Base-by-base conservation (phyloP, 1,140 invertebrate genomes). In the Parapsyche elsis region DNA sequence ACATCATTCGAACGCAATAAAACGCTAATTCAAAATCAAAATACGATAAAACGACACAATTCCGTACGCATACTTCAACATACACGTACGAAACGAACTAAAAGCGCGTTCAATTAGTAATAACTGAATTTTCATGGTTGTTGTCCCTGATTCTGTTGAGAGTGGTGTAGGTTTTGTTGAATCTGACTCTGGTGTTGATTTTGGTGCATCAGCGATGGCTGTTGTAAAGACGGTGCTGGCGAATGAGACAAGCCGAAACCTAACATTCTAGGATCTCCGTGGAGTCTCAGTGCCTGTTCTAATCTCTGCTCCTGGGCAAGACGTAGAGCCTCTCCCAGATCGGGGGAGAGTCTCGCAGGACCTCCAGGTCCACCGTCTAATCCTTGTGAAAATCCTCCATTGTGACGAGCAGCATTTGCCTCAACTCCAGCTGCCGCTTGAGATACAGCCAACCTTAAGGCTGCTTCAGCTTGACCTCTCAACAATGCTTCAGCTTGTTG, bases 381-480 rank as follows among this genome's bases (percentile, higher is more conserved):
- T 5, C 78, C 74, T 16, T 86, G 85, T 46, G 87, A 86, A 61
- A 88, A 88, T 12, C 87, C 88, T 82, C 88, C 88, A 85, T 90
- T 88, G 86, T 89, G 90, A 90, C 87, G 84, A 49, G 83, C 85
- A 38, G 83, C 82, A 75, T 82, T 87, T 21, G 84, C 85, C 16
- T 83, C 84, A 79, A 84, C 83, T 75, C 85, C 86, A 45, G 83
- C 80, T 76, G 90, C 86, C 46, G 90, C 90, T 79, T 91, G 90
- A 0, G 90, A 89, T 83, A 95, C 94, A 14, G 95, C 95, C 81
- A 96, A 86, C 84, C 95, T 90, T 14, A 96, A 90, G 0, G 95
- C 93, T 19, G 93, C 94, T 85, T 96, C 95, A 0, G 95, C 94
- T 83, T 96, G 95, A 71, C 94, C 94, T 84, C 94, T 91, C 14